A percentile compares a stretch with the other conserved stretches of the same genome.
These are phyloP conservation scores for Antheraea assamensis DNA, from an alignment of 2,888 invertebrate genomes.

Conservation along the genomic window DNA sequence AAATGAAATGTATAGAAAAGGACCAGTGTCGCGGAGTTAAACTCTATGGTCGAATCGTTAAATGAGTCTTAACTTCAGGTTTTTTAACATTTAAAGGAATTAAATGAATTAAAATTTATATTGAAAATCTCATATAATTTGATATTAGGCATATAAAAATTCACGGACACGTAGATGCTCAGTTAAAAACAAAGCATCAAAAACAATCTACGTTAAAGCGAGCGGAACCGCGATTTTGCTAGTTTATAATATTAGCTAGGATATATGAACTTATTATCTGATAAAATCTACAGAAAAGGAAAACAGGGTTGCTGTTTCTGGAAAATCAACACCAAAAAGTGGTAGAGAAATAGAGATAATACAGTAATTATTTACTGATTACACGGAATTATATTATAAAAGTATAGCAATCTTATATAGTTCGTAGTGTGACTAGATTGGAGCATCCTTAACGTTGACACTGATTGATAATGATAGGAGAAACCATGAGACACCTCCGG, in stretches of 20 bases:
- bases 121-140: too few relatives aligned
- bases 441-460: slow-evolving; percentile 33
- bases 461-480: slow-evolving; percentile 73
- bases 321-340: background rate
- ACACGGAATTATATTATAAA: background rate
- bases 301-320: background rate
- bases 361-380: background rate
- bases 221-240: too few relatives aligned
- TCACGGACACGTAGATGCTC: too few relatives aligned
- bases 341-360: background rate
- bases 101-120: too few relatives aligned
- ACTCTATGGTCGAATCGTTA: background rate
- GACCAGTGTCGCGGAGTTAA: background rate
- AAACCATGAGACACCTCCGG: slow-evolving; percentile 38
- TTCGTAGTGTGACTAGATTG: slow-evolving; percentile 5
- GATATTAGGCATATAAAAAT: too few relatives aligned
- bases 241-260: too few relatives aligned
- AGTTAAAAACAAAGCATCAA: too few relatives aligned
- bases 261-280: too few relatives aligned
- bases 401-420: slow-evolving; percentile 6
- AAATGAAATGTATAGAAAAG: background rate
- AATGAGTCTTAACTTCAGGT: background rate
- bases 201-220: too few relatives aligned
- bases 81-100: too few relatives aligned
- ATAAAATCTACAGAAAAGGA: too few relatives aligned